A percentile compares a stretch with the other conserved stretches of the same genome.
phyloP scores from a whole-genome alignment of 1,140 invertebrate genomes.

The Thereuonema tuberculata region DNA sequence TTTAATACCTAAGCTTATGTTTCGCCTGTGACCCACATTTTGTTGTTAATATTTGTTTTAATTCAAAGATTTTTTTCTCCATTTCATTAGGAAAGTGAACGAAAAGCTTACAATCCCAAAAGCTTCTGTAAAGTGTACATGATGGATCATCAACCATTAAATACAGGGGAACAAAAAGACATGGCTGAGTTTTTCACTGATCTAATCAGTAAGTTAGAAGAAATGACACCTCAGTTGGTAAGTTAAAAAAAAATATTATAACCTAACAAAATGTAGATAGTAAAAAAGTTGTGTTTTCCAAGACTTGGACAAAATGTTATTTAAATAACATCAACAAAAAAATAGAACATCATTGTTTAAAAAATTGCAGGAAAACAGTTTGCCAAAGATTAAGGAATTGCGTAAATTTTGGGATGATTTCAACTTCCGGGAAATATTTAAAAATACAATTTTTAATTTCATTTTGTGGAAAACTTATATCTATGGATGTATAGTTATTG shows the following conservation, averaged over 20 bases:
- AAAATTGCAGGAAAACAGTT: too few relatives aligned
- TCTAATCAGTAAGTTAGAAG: slow-evolving; percentile 85
- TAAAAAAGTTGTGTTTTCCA: background rate
- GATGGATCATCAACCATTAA: slow-evolving; percentile 89
- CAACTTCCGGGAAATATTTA: too few relatives aligned
- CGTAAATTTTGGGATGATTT: too few relatives aligned
- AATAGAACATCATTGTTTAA: too few relatives aligned
- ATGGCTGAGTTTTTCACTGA: slow-evolving; percentile 98
- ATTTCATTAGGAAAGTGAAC: slow-evolving; percentile 59
- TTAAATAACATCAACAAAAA: too few relatives aligned
- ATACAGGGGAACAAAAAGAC: slow-evolving; percentile 93
- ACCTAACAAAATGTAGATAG: background rate
- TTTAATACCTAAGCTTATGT: background rate
- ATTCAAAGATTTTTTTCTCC: background rate
- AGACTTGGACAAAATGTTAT: too few relatives aligned
- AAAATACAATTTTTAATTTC: too few relatives aligned
- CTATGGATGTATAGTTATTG: too few relatives aligned
- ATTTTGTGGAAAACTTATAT: too few relatives aligned
- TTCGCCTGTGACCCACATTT: too few relatives aligned
- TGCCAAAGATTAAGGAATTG: too few relatives aligned
- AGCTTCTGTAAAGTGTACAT: slow-evolving; percentile 93
- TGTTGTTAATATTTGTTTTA: too few relatives aligned
- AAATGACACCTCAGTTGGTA: slow-evolving; percentile 76
- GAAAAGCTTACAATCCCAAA: slow-evolving; percentile 86
- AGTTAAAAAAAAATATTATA: background rate